Conservation (phyloP, 2,113 vertebrate species). For the Sakesphorus luctuosus region DNA sequence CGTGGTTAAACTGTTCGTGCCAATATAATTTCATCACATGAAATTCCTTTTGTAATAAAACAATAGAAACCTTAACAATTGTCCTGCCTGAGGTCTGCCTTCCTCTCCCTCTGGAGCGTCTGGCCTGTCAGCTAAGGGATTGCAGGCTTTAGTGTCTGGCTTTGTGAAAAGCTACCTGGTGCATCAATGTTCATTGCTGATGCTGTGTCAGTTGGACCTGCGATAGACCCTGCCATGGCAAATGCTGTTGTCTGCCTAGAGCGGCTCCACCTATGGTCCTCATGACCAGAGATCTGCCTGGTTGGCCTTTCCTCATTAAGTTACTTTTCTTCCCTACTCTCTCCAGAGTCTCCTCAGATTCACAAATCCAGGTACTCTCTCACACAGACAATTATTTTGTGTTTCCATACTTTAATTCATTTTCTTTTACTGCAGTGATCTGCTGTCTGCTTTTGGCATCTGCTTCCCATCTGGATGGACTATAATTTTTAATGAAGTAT, state of each 20-base stretch:
- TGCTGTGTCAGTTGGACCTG: background rate
- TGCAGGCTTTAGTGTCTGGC: background rate
- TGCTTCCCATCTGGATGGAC: background rate
- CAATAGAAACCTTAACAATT: background rate
- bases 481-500: background rate
- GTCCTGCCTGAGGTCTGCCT: background rate
- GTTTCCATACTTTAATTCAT: background rate
- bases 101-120: background rate
- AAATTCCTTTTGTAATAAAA: background rate
- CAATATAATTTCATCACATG: background rate
- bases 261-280: rapidly evolving
- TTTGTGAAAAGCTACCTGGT: background rate
- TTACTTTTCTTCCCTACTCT: background rate
- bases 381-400: background rate
- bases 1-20: background rate
- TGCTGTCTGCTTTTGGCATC: background rate
- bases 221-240: rapidly evolving
- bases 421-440: background rate
- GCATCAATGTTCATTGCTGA: background rate
- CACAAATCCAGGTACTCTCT: background rate
- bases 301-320: background rate
- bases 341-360: background rate
- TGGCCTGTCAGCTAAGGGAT: background rate
- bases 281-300: background rate
- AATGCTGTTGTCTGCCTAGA: rapidly evolving